Base-by-base conservation (phyloP, 1,140 invertebrate species). In the Sinonovacula constricta region DNA sequence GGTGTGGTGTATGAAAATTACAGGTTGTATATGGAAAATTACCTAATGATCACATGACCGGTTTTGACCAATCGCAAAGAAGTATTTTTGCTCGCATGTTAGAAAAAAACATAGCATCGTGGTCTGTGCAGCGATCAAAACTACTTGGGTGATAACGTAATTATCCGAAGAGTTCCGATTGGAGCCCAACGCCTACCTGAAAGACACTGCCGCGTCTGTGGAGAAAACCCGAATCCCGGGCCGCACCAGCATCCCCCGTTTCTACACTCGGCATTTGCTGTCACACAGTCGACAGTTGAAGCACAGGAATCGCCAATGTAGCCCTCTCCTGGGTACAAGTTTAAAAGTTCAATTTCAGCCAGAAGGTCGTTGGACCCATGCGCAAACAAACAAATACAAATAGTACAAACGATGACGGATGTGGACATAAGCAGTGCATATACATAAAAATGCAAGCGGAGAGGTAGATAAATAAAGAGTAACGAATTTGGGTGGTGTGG, bases 151-250 rank as follows among this genome's bases (percentile, higher is more conserved):
- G 10, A 57, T 57, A 18, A 28, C 7, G 28, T 4, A 60, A 4
- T 26, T 31, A 65, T n/a, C 1, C 3, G 33, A 18, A 39, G 1
- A 15, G 26, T 65, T 34, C 62, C 34, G 22, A 34, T n/a, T n/a
- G n/a, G n/a, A n/a, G n/a, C n/a, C n/a, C n/a, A n/a, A n/a, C n/a
- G n/a, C 12, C 26, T 34, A 65, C 2, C 14, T 39, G 60, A 63
- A 24, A 26, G 62, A 36, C 69, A 71, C n/a, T 71, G 56, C 3
- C 51, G 56, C 3, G 69, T 71, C 39, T 31, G 59, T 4, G 69
- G 69, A 0, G 69, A 71, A 15, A 71, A 71, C 7, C 69, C 62
- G 36, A 60, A 71, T 1, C 69, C 69, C 3, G 69, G 69, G 7
- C n/a, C 33, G 62, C 69, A 71, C 33, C 39, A 33, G 26, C 69